These are phyloP conservation scores for Arrhamphus sclerolepis DNA, from an alignment of 2,797 vertebrate genomes.

Conservation along the genomic window DNA sequence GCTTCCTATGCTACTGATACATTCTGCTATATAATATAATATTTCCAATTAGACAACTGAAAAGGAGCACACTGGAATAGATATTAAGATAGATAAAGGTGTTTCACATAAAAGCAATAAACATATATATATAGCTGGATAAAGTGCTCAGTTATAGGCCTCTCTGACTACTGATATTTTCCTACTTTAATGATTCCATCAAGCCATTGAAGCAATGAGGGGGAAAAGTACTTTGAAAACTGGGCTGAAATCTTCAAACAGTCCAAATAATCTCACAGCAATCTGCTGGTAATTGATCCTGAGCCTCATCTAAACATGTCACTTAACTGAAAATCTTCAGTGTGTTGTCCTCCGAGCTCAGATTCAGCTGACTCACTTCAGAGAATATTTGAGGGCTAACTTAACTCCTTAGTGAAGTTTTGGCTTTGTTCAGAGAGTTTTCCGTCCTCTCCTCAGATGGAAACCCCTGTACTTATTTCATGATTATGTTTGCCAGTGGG, in stretches of 20 bases:
- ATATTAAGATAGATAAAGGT: too few species aligned
- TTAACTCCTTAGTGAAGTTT: constrained; percentile 54
- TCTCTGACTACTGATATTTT: constrained; percentile 26
- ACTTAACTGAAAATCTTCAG: constrained; percentile 4
- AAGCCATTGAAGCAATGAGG: constrained; percentile 51
- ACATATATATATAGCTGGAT: too few species aligned
- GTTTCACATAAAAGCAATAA: too few species aligned
- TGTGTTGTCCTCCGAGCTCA: constrained; percentile 5
- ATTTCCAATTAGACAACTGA: too few species aligned
- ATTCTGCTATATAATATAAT: background rate
- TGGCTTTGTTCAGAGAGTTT: constrained; percentile 59
- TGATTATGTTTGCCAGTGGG: constrained; percentile 59
- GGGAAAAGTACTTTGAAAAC: constrained; percentile 53
- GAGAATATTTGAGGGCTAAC: constrained; percentile 35
- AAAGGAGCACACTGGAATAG: too few species aligned
- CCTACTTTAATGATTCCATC: constrained; percentile 22
- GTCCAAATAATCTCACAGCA: constrained; percentile 16
- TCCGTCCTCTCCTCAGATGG: constrained; percentile 55
- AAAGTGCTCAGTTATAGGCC: background rate
- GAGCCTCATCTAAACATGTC: constrained; percentile 9
- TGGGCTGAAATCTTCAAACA: constrained; percentile 35
- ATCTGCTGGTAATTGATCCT: constrained; percentile 20
- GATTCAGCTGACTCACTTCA: constrained; percentile 37
- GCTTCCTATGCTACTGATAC: background rate
- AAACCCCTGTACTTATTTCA: constrained; percentile 65